A percentile compares a stretch with the other conserved stretches of the same genome.
Evolutionary conservation across 2,113 vertebrate genomes (phyloP).

Genomic region (Ptilorrhoa leucosticta): DNA sequence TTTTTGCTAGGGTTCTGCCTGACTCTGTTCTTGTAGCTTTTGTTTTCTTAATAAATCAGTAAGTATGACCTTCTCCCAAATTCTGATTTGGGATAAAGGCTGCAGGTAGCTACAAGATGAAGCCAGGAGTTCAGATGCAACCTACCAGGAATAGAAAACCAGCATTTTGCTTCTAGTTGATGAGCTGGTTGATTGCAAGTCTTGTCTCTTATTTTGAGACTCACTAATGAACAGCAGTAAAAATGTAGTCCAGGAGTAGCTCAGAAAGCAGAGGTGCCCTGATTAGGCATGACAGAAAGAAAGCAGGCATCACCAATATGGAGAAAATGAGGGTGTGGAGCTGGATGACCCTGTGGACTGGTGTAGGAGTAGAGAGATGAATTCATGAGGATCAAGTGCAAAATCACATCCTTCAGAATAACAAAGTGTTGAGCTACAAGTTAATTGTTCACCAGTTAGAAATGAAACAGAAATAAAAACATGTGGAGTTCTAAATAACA

Average conservation of each 20-base stretch:
- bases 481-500: not conserved
- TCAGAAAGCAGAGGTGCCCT: not conserved
- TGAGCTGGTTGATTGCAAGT: not conserved
- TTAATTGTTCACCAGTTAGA: constrained; percentile 20
- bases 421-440: not conserved
- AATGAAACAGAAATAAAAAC: not conserved
- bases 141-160: not conserved
- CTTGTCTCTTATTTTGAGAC: not conserved
- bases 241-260: not conserved
- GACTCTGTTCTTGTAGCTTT: not conserved
- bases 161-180: not conserved
- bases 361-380: not conserved
- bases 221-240: not conserved
- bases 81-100: not conserved
- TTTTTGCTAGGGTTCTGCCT: not conserved
- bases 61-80: not conserved
- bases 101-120: not conserved
- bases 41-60: not conserved
- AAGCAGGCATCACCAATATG: not conserved
- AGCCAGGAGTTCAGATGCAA: not conserved
- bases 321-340: not conserved
- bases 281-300: not conserved
- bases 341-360: not conserved
- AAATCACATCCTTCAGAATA: not conserved
- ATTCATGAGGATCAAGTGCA: not conserved